Base-by-base conservation (phyloP, 2,797 vertebrate genomes). In the Ctenopoma multispine region DNA sequence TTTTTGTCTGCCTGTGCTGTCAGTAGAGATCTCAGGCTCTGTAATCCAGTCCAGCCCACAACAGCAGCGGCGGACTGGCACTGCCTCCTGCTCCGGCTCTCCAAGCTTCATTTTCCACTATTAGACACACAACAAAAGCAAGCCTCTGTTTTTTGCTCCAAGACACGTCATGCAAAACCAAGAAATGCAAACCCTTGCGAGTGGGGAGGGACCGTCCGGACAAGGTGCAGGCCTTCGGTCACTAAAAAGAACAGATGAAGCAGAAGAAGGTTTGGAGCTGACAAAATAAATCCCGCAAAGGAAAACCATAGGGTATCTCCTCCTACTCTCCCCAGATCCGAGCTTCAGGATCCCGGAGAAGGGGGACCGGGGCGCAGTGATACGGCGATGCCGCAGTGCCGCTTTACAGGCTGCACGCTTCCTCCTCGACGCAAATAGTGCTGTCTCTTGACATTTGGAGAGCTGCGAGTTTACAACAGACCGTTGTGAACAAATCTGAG, bases 351-450 rank as follows among this genome's bases (percentile, higher is more conserved):
- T 94, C 93, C 92, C 92, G 90, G 91, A 90, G 92, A 92, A 89
- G 89, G 90, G 87, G 90, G 85, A 90, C 81, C 90, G 91, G 86
- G 84, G 94, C 94, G 94, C 92, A 95, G 90, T 88, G 93, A 95
- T 95, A 95, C 90, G 83, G 84, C 86, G 86, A 80, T 94, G 93
- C 94, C 94, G 94, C 94, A 95, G 93, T 95, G 94, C 94, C 94
- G 92, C 94, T 95, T 94, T 92, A 92, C 94, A 93, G 89, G 92
- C 91, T 89, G 86, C 90, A 27, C 85, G 93, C 93, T 93, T 92
- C 94, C 91, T 94, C 94, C 94, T 90, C 93, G 68, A 87, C 85
- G 83, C 90, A 94, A 94, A 85, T 93, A 95, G 94, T 95, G 92
- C 94, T 77, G 86, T 51, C 63, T 75, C 51, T 74, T 82, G 66